phyloP scores from a whole-genome alignment of 2,888 invertebrate species.

The Syrphus vitripennis region DNA sequence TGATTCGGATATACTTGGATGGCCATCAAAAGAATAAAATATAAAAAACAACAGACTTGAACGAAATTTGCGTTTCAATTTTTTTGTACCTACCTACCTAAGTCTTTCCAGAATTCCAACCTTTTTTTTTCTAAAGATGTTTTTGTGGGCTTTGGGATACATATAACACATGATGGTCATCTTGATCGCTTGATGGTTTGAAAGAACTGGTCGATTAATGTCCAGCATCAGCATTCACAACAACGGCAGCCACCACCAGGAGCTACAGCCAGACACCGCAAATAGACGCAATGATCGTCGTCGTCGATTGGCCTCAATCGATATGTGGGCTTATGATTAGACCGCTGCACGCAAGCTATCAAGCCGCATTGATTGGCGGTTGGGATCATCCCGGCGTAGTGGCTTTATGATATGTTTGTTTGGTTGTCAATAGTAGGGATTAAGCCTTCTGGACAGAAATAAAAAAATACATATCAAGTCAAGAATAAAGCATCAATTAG shows the following conservation, averaged over 20 bases:
- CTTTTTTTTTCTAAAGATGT: constrained; percentile 40
- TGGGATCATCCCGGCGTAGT: constrained; percentile 59
- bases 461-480: constrained; percentile 38
- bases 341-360: constrained; percentile 62
- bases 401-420: constrained; percentile 67
- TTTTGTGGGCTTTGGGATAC: not conserved
- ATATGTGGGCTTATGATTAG: constrained; percentile 70
- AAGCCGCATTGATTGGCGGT: constrained; percentile 62
- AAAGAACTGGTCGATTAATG: constrained; percentile 44
- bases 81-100: too few relatives aligned
- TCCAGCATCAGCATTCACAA: constrained; percentile 36
- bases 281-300: constrained; percentile 70
- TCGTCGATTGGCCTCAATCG: constrained; percentile 63
- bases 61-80: constrained; percentile 57
- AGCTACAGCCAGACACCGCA: constrained; percentile 67
- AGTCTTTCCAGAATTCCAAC: constrained; percentile 53
- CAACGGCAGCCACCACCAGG: constrained; percentile 44
- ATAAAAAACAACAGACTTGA: not conserved
- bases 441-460: constrained; percentile 32
- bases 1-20: constrained; percentile 46
- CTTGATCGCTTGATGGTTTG: constrained; percentile 32
- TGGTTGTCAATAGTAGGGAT: constrained; percentile 69
- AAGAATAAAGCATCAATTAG: constrained; percentile 58
- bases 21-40: not conserved
- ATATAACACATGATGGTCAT: constrained; percentile 11